Percentiles rank a stretch among this genome's conserved stretches.
phyloP scores from a whole-genome alignment of 2,888 invertebrate genomes.

The Parnassius smintheus region DNA sequence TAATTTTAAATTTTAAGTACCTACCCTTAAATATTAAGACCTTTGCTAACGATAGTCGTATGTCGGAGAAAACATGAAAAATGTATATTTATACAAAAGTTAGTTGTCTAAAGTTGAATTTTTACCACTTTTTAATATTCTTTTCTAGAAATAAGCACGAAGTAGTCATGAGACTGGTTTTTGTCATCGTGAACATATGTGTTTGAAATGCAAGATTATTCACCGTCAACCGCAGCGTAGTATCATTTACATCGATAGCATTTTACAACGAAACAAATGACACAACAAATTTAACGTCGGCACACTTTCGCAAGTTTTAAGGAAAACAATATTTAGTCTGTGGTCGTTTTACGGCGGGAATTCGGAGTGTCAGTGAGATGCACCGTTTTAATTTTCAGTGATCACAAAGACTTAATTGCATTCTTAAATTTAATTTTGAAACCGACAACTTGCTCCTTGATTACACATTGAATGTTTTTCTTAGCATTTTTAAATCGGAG shows the following conservation, averaged over 20 bases:
- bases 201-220: slow-evolving; percentile 11
- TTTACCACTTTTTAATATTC: too few relatives aligned
- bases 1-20: not conserved
- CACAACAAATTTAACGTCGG: slow-evolving; percentile 40
- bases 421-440: slow-evolving; percentile 73
- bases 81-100: too few relatives aligned
- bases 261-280: slow-evolving; percentile 37
- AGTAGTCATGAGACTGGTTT: not conserved
- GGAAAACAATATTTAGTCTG: slow-evolving; percentile 55
- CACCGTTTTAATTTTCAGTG: slow-evolving; percentile 66
- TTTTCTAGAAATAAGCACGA: too few relatives aligned
- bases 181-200: slow-evolving; percentile 6
- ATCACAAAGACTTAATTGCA: slow-evolving; percentile 68
- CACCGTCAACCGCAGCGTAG: not conserved
- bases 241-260: slow-evolving; percentile 32
- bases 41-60: too few relatives aligned
- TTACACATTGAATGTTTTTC: slow-evolving; percentile 40
- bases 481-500: slow-evolving; percentile 47
- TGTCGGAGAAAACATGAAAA: too few relatives aligned
- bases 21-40: not conserved
- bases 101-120: too few relatives aligned
- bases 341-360: slow-evolving; percentile 63
- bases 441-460: slow-evolving; percentile 63
- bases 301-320: slow-evolving; percentile 46
- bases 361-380: slow-evolving; percentile 49